A percentile compares a stretch with the other conserved stretches of the same genome.
Evolutionary conservation across 1,140 invertebrate genomes (phyloP).

Genomic region (Magallana gigas): DNA sequence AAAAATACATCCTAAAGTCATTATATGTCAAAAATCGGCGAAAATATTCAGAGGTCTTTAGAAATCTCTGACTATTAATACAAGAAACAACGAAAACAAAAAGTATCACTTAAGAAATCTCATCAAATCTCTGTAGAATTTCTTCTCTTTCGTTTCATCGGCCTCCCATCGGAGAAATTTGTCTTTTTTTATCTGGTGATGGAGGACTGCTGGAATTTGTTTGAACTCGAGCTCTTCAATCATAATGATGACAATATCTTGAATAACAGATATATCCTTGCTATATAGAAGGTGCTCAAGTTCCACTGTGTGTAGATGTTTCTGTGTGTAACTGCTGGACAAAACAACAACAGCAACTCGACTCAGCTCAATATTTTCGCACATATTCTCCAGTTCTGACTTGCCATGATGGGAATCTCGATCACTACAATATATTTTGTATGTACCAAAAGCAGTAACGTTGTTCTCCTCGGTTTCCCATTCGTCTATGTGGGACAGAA

Average conservation of each 20-base stretch:
- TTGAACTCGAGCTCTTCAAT: neutral
- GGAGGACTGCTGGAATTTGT: neutral
- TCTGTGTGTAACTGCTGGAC: neutral
- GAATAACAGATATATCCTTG: conserved; percentile 1
- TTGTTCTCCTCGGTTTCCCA: neutral
- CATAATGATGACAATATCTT: neutral
- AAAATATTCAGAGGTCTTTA: too few species aligned
- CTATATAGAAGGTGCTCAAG: neutral
- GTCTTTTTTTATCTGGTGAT: neutral
- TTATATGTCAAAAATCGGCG: too few species aligned
- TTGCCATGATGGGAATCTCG: neutral
- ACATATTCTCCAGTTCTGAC: neutral
- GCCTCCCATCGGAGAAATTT: neutral
- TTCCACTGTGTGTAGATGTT: neutral
- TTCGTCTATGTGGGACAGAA: neutral
- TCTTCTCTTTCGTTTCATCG: neutral
- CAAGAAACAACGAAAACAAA: too few species aligned
- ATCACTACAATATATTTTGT: neutral
- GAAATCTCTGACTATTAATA: too few species aligned
- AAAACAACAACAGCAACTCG: neutral
- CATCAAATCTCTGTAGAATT: neutral
- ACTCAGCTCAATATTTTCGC: neutral
- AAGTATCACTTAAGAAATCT: too few species aligned
- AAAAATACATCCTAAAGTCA: too few species aligned
- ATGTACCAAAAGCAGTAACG: neutral